Percentiles rank a stretch among this genome's conserved stretches.
phyloP scores from a whole-genome alignment of 2,797 vertebrate genomes.

The Chrysocyon brachyurus region DNA sequence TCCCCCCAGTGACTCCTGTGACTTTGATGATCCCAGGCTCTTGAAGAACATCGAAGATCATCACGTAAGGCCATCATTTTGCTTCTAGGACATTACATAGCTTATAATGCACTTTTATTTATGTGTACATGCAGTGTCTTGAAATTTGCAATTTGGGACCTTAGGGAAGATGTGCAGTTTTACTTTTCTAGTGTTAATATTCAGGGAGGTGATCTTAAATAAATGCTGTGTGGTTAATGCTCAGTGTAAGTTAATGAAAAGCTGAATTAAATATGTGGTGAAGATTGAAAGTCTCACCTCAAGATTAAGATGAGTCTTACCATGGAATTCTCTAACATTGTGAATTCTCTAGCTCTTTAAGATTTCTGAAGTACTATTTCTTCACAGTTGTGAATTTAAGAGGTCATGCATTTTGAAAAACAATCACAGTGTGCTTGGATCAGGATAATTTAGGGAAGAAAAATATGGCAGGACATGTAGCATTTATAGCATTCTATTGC shows the following conservation, averaged over 20 bases:
- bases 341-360: background rate
- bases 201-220: background rate
- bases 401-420: background rate
- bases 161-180: background rate
- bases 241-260: background rate
- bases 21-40: slow-evolving; percentile 97
- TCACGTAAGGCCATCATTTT: slow-evolving; percentile 91
- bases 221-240: background rate
- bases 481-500: background rate
- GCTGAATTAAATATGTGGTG: background rate
- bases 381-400: background rate
- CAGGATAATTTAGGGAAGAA: background rate
- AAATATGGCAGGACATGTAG: background rate
- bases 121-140: background rate
- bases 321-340: background rate
- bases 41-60: slow-evolving; percentile 97
- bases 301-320: background rate
- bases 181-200: background rate
- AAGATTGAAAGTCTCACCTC: background rate
- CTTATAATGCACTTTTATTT: background rate
- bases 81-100: background rate
- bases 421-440: background rate
- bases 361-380: background rate
- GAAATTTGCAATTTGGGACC: background rate
- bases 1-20: slow-evolving; percentile 93